These are phyloP conservation scores for Telmatherina bonti DNA, from an alignment of 2,797 vertebrate genomes.

Conservation along the genomic window DNA sequence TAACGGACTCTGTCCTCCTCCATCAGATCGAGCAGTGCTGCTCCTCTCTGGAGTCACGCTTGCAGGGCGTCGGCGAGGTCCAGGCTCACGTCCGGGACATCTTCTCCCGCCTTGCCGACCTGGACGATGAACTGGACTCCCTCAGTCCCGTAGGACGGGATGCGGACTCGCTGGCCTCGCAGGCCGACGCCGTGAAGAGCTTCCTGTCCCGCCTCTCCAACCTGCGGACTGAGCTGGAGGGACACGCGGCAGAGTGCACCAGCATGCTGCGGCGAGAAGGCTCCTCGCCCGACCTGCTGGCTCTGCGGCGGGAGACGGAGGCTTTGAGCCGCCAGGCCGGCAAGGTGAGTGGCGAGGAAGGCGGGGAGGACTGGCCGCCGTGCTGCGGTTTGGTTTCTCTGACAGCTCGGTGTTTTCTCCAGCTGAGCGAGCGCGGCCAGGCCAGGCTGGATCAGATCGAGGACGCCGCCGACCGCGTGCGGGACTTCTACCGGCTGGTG, in stretches of 20 bases:
- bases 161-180: constrained; percentile 93
- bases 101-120: constrained; percentile 93
- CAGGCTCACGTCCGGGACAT: constrained; percentile 91
- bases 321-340: constrained; percentile 92
- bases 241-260: constrained; percentile 87
- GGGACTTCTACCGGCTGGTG: constrained; percentile 90
- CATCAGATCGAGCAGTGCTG: constrained; percentile 87
- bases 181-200: constrained; percentile 87
- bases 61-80: constrained; percentile 95
- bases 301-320: constrained; percentile 92
- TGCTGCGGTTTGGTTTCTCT: too few relatives aligned
- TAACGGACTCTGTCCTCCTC: background rate
- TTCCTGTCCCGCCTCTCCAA: constrained; percentile 87
- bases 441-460: constrained; percentile 89
- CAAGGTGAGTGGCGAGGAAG: constrained; percentile 77
- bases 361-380: too few relatives aligned
- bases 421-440: constrained; percentile 88
- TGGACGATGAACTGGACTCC: constrained; percentile 95
- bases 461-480: constrained; percentile 84
- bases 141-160: constrained; percentile 93
- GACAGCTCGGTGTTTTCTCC: background rate
- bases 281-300: constrained; percentile 92
- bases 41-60: constrained; percentile 89
- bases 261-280: constrained; percentile 93
- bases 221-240: constrained; percentile 87